These are phyloP conservation scores for Hirundo rustica DNA, from an alignment of 2,797 vertebrate genomes.

Conservation along the genomic window DNA sequence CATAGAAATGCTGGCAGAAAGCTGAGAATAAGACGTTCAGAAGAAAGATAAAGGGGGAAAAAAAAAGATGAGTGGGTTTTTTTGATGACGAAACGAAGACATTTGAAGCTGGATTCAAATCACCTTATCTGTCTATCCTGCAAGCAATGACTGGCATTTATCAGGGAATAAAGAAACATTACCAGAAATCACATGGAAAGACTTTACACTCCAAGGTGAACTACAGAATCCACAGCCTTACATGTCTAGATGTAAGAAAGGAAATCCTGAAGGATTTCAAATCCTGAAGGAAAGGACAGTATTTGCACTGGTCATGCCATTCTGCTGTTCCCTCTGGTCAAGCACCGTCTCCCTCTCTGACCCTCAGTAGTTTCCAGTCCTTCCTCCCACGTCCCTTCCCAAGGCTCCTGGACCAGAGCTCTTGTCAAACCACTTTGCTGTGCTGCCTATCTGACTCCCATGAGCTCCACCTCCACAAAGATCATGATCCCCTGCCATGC, in stretches of 20 bases:
- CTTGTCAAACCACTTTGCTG: background rate
- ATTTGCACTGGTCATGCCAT: background rate
- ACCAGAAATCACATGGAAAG: background rate
- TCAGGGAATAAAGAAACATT: background rate
- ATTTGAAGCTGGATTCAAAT: background rate
- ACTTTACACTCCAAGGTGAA: background rate
- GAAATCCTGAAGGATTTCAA: background rate
- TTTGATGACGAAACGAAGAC: background rate
- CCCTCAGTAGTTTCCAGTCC: background rate
- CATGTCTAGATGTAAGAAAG: background rate
- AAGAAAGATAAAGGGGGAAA: background rate
- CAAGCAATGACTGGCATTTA: background rate
- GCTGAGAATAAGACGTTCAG: background rate
- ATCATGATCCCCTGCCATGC: fast-evolving
- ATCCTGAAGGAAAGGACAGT: background rate
- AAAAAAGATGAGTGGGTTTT: background rate
- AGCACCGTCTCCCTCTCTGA: background rate
- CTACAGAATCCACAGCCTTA: background rate
- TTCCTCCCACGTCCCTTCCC: background rate
- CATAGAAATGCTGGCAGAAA: background rate
- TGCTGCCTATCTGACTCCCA: background rate
- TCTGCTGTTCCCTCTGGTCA: background rate
- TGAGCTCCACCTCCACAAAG: background rate
- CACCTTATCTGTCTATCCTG: background rate
- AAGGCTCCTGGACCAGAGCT: background rate